A percentile compares a stretch with the other conserved stretches of the same genome.
phyloP scores from a whole-genome alignment of 2,113 vertebrate genomes.

The Peromyscus californicus region DNA sequence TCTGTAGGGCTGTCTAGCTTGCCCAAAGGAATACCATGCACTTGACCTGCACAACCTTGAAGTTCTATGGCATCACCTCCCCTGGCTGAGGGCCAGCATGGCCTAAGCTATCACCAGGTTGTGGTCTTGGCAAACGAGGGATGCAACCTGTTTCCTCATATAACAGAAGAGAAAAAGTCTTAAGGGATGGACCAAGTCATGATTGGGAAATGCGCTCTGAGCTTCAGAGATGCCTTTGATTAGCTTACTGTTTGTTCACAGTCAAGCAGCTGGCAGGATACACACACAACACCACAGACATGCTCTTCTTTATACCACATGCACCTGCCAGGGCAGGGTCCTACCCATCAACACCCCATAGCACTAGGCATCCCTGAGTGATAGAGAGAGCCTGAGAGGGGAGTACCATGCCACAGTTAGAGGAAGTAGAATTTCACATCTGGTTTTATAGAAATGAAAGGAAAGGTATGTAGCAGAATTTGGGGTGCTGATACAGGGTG shows the following conservation, averaged over 20 bases:
- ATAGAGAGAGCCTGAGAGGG: background rate
- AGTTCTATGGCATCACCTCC: fast-evolving
- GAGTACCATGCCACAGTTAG: background rate
- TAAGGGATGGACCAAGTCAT: too few relatives aligned
- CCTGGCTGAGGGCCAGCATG: background rate
- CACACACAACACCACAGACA: fast-evolving
- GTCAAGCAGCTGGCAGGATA: background rate
- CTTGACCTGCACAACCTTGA: background rate
- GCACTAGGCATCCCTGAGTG: fast-evolving
- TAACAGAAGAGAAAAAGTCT: background rate
- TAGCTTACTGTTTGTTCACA: fast-evolving
- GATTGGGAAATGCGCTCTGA: fast-evolving
- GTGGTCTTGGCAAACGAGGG: background rate
- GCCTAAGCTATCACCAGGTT: fast-evolving
- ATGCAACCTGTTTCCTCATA: fast-evolving
- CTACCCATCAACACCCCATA: background rate
- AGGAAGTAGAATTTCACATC: background rate
- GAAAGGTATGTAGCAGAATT: background rate
- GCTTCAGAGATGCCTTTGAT: background rate
- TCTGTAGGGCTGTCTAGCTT: background rate
- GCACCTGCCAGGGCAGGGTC: background rate
- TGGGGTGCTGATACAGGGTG: constrained; percentile 46
- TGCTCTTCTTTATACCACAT: fast-evolving
- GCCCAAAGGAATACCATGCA: background rate
- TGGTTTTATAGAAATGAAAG: background rate